These are phyloP conservation scores for Anguilla rostrata DNA, from an alignment of 2,113 vertebrate species.

Conservation along the genomic window DNA sequence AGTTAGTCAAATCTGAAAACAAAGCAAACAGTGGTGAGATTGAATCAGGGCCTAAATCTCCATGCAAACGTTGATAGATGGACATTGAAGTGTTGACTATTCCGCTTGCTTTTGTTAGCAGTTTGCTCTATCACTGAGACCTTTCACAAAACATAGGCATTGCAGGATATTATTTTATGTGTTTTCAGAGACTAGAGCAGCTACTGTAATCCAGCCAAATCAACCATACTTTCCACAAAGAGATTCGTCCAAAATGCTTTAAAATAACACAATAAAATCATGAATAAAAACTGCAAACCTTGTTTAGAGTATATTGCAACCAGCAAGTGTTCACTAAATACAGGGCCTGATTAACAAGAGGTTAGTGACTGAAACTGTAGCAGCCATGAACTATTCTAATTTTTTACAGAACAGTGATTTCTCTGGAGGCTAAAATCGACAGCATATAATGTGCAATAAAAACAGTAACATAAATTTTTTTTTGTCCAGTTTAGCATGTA, in stretches of 20 bases:
- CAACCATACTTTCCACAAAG: background rate
- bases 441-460: background rate
- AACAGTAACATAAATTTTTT: background rate
- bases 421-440: background rate
- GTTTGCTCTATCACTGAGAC: background rate
- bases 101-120: no score
- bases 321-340: background rate
- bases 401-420: background rate
- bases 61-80: background rate
- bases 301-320: background rate
- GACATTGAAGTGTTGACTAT: no score
- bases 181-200: background rate
- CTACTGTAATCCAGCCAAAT: background rate
- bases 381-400: background rate
- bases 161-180: no score
- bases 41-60: slow-evolving; percentile 14
- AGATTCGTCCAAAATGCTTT: background rate
- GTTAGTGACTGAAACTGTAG: background rate
- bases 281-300: background rate
- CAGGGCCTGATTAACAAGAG: background rate
- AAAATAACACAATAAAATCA: background rate
- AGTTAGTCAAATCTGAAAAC: background rate
- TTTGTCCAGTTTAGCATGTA: background rate
- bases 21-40: background rate
- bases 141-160: background rate